phyloP scores from a whole-genome alignment of 2,113 vertebrate species.

The Apistogramma diplotaenia region DNA sequence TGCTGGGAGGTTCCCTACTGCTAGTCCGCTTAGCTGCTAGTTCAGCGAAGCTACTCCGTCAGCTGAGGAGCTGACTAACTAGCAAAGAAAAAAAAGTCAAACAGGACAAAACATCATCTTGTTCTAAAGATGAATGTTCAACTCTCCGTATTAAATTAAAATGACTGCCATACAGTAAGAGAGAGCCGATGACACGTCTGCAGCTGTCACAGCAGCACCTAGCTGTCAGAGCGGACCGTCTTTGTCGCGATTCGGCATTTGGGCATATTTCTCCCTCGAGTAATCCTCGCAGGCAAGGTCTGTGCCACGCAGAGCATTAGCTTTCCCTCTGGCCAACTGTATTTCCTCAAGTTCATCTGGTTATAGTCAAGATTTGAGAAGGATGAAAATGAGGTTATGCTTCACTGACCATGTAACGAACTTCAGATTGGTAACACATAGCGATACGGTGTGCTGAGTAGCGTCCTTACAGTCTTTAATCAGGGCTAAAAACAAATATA shows the following conservation, averaged over 20 bases:
- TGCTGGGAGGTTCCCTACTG: conserved; percentile 12
- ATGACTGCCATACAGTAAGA: neutral
- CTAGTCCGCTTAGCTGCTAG: conserved; percentile 29
- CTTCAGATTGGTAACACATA: neutral
- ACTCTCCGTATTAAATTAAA: neutral
- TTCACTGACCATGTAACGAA: neutral
- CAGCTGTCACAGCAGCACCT: neutral
- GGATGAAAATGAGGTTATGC: fast-evolving
- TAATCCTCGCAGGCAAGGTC: neutral
- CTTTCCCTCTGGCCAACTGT: fast-evolving
- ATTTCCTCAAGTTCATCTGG: neutral
- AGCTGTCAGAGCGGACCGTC: conserved; percentile 47
- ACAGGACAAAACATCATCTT: neutral
- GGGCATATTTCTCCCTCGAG: neutral
- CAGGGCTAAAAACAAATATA: neutral
- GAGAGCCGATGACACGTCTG: conserved; percentile 32
- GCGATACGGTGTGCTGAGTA: too few relatives aligned
- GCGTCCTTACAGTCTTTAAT: neutral
- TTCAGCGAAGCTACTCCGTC: neutral
- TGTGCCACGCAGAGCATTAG: neutral
- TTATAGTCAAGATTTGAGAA: neutral
- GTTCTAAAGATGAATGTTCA: neutral
- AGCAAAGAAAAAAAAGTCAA: neutral
- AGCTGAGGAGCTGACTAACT: neutral
- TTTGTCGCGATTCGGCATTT: neutral